Conservation (phyloP, 2,888 invertebrate genomes). For the Agrilus cyanescens region DNA sequence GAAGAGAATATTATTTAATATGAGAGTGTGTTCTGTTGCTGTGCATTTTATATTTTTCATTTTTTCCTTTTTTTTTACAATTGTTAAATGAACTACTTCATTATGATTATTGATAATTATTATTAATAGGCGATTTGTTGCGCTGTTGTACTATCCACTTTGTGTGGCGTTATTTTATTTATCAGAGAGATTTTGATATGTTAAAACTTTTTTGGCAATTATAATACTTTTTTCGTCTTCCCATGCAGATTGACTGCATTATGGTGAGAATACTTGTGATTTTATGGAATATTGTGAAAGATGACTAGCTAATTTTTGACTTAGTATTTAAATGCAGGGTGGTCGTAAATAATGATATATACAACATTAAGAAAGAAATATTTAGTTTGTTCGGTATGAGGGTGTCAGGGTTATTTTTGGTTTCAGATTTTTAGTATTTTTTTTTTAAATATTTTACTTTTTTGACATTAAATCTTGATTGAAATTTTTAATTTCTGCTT, state of each 20-base stretch:
- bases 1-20: constrained; percentile 4
- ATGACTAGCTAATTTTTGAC: not conserved
- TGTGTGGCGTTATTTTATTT: not conserved
- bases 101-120: not conserved
- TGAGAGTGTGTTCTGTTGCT: no score
- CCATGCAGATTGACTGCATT: constrained; percentile 11
- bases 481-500: no score
- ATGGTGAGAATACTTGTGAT: constrained; percentile 11
- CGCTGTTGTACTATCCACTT: not conserved
- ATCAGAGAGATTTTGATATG: not conserved
- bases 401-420: no score
- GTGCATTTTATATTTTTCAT: constrained; percentile 4
- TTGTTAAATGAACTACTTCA: not conserved
- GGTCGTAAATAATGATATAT: no score
- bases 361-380: no score
- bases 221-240: constrained; percentile 4
- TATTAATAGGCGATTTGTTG: no score
- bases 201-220: constrained; percentile 8
- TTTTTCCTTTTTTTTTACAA: not conserved
- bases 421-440: no score
- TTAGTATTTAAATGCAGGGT: no score
- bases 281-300: constrained; percentile 8
- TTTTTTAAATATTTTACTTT: no score
- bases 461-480: no score
- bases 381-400: no score